Evolutionary conservation across 1,140 invertebrate genomes (phyloP), one percentile per base, ranked within the genome.

Genomic region (Diabrotica virgifera): DNA sequence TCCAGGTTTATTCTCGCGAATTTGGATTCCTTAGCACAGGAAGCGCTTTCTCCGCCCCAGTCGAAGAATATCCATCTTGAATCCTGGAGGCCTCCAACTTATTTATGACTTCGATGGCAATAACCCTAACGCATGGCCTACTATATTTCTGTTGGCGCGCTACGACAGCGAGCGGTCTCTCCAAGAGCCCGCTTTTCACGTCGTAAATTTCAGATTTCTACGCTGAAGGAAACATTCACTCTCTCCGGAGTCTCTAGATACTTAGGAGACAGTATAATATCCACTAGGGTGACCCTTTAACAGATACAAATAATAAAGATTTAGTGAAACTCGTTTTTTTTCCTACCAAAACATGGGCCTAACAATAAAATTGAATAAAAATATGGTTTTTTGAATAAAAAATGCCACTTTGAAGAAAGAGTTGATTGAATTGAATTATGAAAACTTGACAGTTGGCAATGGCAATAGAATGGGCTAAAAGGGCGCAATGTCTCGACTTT

Each of bases 61-160:
- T 24, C 24, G 24, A 24, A 24, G 24, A 24, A 24, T 24, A 24
- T 24, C 24, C 24, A 24, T 24, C 24, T 10, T 55, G 46, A 14
- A 36, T 60, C 14, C 40, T 52, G 59, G 59, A 11, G 59, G 14
- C 24, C 59, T 60, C 40, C 59, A 60, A 60, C 40, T 36, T 60
- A 60, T 60, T 60, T 60, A 60, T 52, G 59, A 60, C 46, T 52
- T 60, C 50, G 40, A 52, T 36, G 59, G 35, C 59, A 60, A 52
- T 60, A 60, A 60, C 46, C 59, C 59, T 51, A 60, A 60, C 59
- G 59, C 59, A 60, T 60, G 9, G 59, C 59, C 50, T 60, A 60
- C 46, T 52, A 60, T 60, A 60, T 60, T 60, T 60, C 40, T 13
- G 59, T 52, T 35, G 40, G 35, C 59, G 59, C 59, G 10, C 52